These are phyloP conservation scores for Drosophila pseudotakahashii DNA, from an alignment of 2,888 invertebrate species.

Conservation along the genomic window DNA sequence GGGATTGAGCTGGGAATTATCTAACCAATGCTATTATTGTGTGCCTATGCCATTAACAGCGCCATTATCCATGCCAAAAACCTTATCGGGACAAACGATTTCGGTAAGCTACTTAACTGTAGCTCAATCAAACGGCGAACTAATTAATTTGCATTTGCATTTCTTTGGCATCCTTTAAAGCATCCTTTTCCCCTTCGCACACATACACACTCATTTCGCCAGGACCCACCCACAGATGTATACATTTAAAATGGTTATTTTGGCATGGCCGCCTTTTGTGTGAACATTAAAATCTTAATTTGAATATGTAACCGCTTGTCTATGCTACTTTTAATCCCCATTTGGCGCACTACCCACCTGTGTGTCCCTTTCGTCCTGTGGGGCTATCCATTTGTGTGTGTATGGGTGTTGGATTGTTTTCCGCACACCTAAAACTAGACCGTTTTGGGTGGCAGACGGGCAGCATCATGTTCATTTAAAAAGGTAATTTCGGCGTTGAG, in stretches of 20 bases:
- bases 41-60: constrained; percentile 16
- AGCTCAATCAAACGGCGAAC: constrained; percentile 45
- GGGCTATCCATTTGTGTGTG: constrained; percentile 18
- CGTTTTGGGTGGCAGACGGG: constrained; percentile 14
- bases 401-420: constrained; percentile 24
- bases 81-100: constrained; percentile 13
- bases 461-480: constrained; percentile 77
- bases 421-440: constrained; percentile 30
- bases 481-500: constrained; percentile 77
- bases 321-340: constrained; percentile 67
- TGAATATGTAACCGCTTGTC: constrained; percentile 75
- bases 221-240: constrained; percentile 1
- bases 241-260: constrained; percentile 32
- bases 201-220: neutral
- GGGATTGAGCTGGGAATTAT: neutral
- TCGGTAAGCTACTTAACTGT: constrained; percentile 53
- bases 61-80: constrained; percentile 25
- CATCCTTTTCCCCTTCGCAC: neutral
- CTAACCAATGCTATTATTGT: constrained; percentile 2
- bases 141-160: constrained; percentile 70
- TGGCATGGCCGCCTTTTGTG: constrained; percentile 35
- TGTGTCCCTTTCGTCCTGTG: constrained; percentile 29
- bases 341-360: constrained; percentile 41
- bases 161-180: constrained; percentile 32
- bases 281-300: constrained; percentile 75